phyloP scores from a whole-genome alignment of 2,797 vertebrate species.

The Glyptemys insculpta region DNA sequence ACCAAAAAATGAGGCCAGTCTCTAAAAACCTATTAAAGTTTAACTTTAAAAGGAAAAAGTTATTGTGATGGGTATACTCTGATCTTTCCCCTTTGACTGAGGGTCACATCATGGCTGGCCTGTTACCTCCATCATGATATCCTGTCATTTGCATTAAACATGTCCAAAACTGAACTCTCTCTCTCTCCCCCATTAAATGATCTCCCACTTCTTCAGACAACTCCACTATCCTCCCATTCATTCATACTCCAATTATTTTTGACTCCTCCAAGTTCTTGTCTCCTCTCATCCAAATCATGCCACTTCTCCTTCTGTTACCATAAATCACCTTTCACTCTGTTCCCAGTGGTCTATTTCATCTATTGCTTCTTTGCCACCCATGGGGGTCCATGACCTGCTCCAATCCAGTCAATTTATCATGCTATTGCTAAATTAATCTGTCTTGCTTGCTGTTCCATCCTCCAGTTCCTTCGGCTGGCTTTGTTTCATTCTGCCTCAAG shows the following conservation, averaged over 20 bases:
- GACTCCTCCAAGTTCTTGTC: background rate
- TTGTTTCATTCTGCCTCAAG: background rate
- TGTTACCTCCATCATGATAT: background rate
- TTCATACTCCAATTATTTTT: background rate
- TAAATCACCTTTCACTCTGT: too few species aligned
- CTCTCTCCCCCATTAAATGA: background rate
- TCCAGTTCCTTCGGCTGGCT: background rate
- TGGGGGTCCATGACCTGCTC: background rate
- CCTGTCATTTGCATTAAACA: background rate
- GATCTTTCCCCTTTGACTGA: background rate
- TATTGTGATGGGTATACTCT: background rate
- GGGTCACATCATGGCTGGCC: background rate
- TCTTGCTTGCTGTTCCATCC: background rate
- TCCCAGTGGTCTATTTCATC: background rate
- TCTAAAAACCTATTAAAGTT: background rate
- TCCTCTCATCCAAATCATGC: background rate
- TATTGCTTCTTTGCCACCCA: background rate
- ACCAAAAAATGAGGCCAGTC: background rate
- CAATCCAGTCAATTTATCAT: background rate
- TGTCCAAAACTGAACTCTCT: background rate
- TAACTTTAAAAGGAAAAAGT: background rate
- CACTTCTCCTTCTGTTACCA: too few species aligned
- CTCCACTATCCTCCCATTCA: background rate
- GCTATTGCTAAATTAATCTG: background rate
- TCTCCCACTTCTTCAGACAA: background rate